A percentile compares a stretch with the other conserved stretches of the same genome.
phyloP scores from a whole-genome alignment of 2,797 vertebrate genomes.

The Etheostoma perlongum region DNA sequence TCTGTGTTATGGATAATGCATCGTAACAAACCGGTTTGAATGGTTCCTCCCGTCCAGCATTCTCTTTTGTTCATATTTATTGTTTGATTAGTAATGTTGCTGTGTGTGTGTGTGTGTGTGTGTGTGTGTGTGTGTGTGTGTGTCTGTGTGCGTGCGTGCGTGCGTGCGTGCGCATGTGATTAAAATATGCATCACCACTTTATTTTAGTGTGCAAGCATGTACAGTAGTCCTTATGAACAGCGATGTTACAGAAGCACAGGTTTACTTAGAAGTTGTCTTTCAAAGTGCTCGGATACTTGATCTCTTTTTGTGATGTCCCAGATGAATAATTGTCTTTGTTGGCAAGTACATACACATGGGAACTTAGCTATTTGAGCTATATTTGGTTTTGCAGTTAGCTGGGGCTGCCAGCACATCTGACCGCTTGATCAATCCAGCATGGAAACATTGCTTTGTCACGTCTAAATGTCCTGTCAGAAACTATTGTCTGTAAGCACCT shows the following conservation, averaged over 20 bases:
- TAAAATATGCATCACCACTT: conserved; percentile 32
- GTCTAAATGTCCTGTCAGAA: conserved; percentile 16
- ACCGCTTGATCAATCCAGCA: conserved; percentile 45
- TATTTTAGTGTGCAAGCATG: not conserved
- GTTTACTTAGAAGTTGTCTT: not conserved
- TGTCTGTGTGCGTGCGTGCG: too few relatives aligned
- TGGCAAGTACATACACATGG: not conserved
- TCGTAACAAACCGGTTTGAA: not conserved
- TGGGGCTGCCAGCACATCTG: conserved; percentile 7
- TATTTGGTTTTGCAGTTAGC: conserved; percentile 19
- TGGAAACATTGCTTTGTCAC: conserved; percentile 36
- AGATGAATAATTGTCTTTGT: conserved; percentile 14
- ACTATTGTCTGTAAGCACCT: conserved; percentile 3
- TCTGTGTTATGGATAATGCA: conserved; percentile 11
- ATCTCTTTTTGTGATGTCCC: conserved; percentile 17
- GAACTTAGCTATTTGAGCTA: not conserved
- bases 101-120: not conserved
- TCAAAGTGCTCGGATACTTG: not conserved
- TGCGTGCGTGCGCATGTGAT: conserved; percentile 18
- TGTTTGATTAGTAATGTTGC: not conserved
- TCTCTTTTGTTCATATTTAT: not conserved
- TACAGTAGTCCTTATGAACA: not conserved
- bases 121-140: not conserved
- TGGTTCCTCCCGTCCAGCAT: not conserved
- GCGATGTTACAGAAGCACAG: not conserved